These are phyloP conservation scores for Acanthopagrus latus DNA, from an alignment of 2,797 vertebrate species.

Conservation along the genomic window DNA sequence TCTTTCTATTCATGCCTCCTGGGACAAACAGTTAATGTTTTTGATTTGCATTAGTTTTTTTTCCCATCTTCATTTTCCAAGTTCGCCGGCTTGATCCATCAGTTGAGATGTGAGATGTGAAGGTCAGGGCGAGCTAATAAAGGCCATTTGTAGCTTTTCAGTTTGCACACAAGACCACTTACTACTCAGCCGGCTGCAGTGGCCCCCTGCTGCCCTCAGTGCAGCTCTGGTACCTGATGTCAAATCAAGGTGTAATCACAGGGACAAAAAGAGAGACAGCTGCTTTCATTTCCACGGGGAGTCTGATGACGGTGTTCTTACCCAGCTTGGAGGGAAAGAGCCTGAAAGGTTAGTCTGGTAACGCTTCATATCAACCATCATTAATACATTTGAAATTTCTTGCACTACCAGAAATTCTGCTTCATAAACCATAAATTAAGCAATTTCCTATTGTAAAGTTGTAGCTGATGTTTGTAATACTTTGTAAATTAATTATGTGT, in stretches of 20 bases:
- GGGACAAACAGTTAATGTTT: slow-evolving; percentile 61
- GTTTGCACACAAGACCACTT: slow-evolving; percentile 32
- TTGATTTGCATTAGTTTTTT: slow-evolving; percentile 35
- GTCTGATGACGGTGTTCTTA: slow-evolving; percentile 31
- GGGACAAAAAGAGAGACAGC: slow-evolving; percentile 41
- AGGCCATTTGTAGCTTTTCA: slow-evolving; percentile 46
- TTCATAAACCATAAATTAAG: too few relatives aligned
- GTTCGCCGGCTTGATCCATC: slow-evolving; percentile 13
- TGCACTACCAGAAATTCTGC: too few relatives aligned
- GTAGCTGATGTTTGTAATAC: too few relatives aligned
- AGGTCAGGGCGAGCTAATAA: slow-evolving; percentile 54
- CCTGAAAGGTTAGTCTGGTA: not conserved
- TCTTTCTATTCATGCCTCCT: slow-evolving; percentile 65
- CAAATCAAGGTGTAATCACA: slow-evolving; percentile 54
- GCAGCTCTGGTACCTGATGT: slow-evolving; percentile 21
- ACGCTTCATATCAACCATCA: too few relatives aligned
- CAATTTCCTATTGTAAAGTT: too few relatives aligned
- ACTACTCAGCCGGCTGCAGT: slow-evolving; percentile 8
- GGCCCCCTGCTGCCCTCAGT: slow-evolving; percentile 5
- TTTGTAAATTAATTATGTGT: too few relatives aligned
- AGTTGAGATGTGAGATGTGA: slow-evolving; percentile 38
- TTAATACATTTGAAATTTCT: too few relatives aligned
- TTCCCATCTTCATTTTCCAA: slow-evolving; percentile 54
- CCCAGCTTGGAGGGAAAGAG: slow-evolving; percentile 24
- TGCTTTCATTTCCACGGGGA: slow-evolving; percentile 42